A percentile compares a stretch with the other conserved stretches of the same genome.
Conservation (phyloP, 2,113 vertebrate genomes). For the Emydura subglobosa region DNA sequence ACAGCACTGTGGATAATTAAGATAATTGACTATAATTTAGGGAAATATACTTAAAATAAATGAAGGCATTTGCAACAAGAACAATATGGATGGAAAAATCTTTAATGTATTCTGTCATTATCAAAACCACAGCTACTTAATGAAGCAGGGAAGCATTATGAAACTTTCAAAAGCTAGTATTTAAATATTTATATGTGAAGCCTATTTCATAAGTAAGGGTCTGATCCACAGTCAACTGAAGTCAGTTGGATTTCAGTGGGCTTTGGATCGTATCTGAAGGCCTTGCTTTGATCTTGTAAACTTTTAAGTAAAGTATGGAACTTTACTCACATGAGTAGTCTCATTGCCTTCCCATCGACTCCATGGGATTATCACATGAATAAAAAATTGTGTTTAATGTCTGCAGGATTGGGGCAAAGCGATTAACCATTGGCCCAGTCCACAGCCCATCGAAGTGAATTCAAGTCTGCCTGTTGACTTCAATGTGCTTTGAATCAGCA, state of each 20-base stretch:
- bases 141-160: no score
- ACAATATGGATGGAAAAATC: neutral
- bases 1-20: conserved; percentile 33
- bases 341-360: no score
- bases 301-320: neutral
- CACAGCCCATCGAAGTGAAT: neutral
- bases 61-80: neutral
- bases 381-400: neutral
- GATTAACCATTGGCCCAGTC: neutral
- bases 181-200: neutral
- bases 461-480: neutral
- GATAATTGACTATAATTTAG: conserved; percentile 32
- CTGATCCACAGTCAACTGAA: neutral
- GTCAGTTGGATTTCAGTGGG: neutral
- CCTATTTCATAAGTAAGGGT: neutral
- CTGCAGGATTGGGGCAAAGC: neutral
- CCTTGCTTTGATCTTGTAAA: neutral
- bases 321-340: neutral
- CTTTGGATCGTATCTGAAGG: neutral
- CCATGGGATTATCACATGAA: neutral
- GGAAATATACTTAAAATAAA: neutral
- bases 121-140: neutral
- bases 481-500: neutral
- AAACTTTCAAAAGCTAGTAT: neutral
- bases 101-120: neutral